Base-by-base conservation (phyloP, 2,797 vertebrate species). In the Poeciliopsis gracilis region DNA sequence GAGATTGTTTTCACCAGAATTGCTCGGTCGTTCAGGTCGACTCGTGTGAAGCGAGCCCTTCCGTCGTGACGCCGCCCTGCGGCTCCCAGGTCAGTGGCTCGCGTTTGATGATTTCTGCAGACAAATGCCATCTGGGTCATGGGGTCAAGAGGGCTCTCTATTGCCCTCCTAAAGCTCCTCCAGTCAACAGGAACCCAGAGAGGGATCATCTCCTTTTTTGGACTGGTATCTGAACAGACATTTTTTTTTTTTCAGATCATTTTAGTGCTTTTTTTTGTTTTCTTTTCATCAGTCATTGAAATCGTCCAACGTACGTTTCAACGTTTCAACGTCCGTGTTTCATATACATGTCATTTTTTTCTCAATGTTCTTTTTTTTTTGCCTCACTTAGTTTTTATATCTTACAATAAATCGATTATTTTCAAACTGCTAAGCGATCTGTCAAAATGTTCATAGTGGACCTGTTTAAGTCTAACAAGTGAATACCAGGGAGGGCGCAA, bases 161-260 rank as follows among this genome's bases (percentile, higher is more conserved):
- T 23, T 71, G 81, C 76, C 83, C 84, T 83, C 72, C 74, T 8
- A 83, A 89, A 87, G 80, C 89, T 83, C 59, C 77, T 79, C 84
- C 84, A 45, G 47, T 85, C 85, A 87, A 55, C 45, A n/a, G 85
- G 57, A 86, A 88, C 82, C 83, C 77, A 76, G 80, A 84, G 71
- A 83, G 36, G 89, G 87, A 92, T 90, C 88, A 90, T 87, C 84
- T 87, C 79, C 69, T 10, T 85, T 83, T 86, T 86, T 91, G 88
- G 87, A 86, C 74, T 73, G 83, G 72, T 63, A 79, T 83, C 82
- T 72, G 83, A 87, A 88, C 77, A 80, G 78, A 87, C 80, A 81
- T 76, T 45, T 76, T 20, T 0, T 82, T 33, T 33, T 75, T 85
- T 77, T 51, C 72, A 10, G 23, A 16, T 67, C 45, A 49, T 49